Base-by-base conservation (phyloP, 2,888 invertebrate genomes). In the Eupithecia tripunctaria region DNA sequence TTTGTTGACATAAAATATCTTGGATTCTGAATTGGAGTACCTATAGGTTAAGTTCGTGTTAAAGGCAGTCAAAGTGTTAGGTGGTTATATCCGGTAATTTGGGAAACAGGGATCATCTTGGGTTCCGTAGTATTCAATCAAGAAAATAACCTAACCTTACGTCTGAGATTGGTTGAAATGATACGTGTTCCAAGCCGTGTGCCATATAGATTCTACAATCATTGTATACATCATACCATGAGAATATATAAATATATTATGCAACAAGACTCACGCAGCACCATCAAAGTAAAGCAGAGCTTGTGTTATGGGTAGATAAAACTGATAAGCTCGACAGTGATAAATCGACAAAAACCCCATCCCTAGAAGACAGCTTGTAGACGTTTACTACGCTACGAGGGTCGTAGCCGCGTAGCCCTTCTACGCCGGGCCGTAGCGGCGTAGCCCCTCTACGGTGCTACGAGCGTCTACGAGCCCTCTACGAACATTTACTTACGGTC, bases 321-420 rank as follows among this genome's bases (percentile, higher is more conserved):
- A 47, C 47, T 47, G n/a, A 51, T 51, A 51, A 7, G n/a, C 47
- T 51, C 27, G 27, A 59, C 12, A 8, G 36, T 56, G 32, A 67
- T n/a, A 15, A 5, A 64, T 66, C 36, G 64, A 74, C 43, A 62
- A 25, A n/a, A 18, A 43, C 8, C 70, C 8, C 76, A 72, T 27
- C 70, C 47, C 74, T 76, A 78, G 29, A 72, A 77, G 75, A 73
- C 73, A 70, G 73, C 75, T 76, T 78, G 80, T 81, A 81, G 82
- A 81, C 80, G 81, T 79, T 82, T 84, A 83, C 82, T 56, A 81
- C 77, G 76, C 77, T 27, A 59, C 59, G 59, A n/a, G n/a, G n/a
- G 4, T 51, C 51, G 62, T 36, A 62, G 62, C 62, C 32, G 8
- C 51, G 62, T 62, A 62, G 62, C 32, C 32, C n/a, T n/a, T n/a